Evolutionary conservation across 2,797 vertebrate genomes (phyloP).

Genomic region (Falco naumanni): DNA sequence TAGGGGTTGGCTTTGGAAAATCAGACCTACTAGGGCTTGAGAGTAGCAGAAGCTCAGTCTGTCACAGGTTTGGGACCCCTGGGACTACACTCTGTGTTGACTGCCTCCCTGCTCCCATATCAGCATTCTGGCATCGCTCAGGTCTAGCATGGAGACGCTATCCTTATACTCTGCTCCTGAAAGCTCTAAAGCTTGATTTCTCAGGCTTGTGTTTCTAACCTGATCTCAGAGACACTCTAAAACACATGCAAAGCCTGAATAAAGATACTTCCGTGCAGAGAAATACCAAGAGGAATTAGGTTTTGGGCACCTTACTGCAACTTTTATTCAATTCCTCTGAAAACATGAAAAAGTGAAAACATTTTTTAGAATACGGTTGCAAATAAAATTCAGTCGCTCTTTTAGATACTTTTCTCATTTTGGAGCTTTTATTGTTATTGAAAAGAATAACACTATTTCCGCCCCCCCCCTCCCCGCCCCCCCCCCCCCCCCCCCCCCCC

Average conservation of each 20-base stretch:
- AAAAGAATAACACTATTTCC: neutral
- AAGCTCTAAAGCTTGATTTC: neutral
- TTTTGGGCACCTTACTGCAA: neutral
- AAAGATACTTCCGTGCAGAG: neutral
- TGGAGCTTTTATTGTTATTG: neutral
- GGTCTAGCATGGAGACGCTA: fast-evolving
- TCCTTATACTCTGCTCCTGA: neutral
- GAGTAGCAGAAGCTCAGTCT: neutral
- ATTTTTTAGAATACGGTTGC: neutral
- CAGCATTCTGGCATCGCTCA: neutral
- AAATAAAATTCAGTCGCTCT: neutral
- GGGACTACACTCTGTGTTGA: neutral
- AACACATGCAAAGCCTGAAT: neutral
- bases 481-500: no score
- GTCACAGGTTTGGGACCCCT: neutral
- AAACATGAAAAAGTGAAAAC: neutral
- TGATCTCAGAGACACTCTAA: neutral
- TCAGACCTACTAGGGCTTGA: neutral
- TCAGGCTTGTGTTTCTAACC: neutral
- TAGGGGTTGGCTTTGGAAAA: neutral
- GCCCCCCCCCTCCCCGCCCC: no score
- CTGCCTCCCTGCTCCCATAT: neutral
- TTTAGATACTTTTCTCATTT: neutral
- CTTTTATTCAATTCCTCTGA: neutral
- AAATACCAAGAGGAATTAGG: neutral